Percentiles rank a stretch among this genome's conserved stretches.
phyloP scores from a whole-genome alignment of 1,140 invertebrate species.

The Steinernema khuongi region DNA sequence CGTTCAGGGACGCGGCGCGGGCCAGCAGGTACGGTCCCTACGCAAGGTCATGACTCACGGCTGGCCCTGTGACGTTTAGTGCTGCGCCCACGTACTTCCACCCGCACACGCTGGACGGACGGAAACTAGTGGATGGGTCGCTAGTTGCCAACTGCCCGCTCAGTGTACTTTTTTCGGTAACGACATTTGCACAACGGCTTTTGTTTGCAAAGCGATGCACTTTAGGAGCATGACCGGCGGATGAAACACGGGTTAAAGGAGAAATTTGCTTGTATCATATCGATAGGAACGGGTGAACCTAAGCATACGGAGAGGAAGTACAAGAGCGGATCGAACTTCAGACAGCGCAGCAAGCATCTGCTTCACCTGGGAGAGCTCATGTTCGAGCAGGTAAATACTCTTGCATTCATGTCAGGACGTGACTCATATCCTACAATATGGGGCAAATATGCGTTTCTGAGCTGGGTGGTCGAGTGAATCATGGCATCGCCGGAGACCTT shows the following conservation, averaged over 20 bases:
- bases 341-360: slow-evolving; percentile 39
- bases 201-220: background rate
- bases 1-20: slow-evolving; percentile 50
- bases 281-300: slow-evolving; percentile 54
- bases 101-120: slow-evolving; percentile 38
- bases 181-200: background rate
- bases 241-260: slow-evolving; percentile 35
- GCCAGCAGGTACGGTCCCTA: slow-evolving; percentile 34
- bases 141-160: slow-evolving; percentile 53
- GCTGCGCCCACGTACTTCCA: slow-evolving; percentile 55
- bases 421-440: too few relatives aligned
- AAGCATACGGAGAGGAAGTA: slow-evolving; percentile 43
- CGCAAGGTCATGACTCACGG: background rate
- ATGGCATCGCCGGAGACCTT: too few relatives aligned
- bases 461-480: too few relatives aligned
- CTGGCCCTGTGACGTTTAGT: slow-evolving; percentile 29
- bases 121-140: slow-evolving; percentile 47
- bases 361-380: slow-evolving; percentile 42
- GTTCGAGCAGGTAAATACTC: slow-evolving; percentile 46
- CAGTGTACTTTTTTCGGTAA: slow-evolving; percentile 46
- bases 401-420: too few relatives aligned
- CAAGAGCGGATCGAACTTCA: slow-evolving; percentile 41
- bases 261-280: slow-evolving; percentile 42
- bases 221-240: slow-evolving; percentile 49
- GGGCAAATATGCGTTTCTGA: too few relatives aligned